Conservation (phyloP, 2,888 invertebrate species). For the Trileptium ribeirensis region DNA sequence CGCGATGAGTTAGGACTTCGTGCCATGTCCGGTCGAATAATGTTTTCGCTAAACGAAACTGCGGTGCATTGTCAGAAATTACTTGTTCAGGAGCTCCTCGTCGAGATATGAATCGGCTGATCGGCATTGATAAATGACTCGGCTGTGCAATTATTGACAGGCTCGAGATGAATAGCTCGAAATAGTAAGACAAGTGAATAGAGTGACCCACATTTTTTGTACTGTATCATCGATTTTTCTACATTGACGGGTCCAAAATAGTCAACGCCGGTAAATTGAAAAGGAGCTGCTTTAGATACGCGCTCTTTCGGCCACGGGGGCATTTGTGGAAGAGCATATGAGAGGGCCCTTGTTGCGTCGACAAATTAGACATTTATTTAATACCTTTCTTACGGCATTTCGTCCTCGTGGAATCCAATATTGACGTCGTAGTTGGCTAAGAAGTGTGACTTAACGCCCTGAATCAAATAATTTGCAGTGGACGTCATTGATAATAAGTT, state of each 20-base stretch:
- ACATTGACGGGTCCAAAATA: conserved; percentile 50
- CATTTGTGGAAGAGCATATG: not conserved
- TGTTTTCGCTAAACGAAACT: conserved; percentile 50
- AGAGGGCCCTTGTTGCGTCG: conserved; percentile 12
- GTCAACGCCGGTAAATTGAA: conserved; percentile 45
- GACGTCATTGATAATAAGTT: not conserved
- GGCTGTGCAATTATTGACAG: conserved; percentile 43
- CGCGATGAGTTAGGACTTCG: not conserved
- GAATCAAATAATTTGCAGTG: too few relatives aligned
- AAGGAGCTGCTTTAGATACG: not conserved
- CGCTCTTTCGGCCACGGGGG: conserved; percentile 24
- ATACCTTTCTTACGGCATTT: not conserved
- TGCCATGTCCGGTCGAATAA: conserved; percentile 39
- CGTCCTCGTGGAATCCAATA: conserved; percentile 24
- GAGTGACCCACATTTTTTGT: conserved; percentile 43
- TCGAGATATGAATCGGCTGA: conserved; percentile 47
- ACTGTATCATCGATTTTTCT: conserved; percentile 38
- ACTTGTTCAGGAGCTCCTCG: conserved; percentile 46
- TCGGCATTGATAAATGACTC: conserved; percentile 43
- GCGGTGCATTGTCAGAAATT: conserved; percentile 52
- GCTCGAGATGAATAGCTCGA: conserved; percentile 51
- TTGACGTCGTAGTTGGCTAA: conserved; percentile 13
- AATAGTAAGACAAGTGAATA: conserved; percentile 53
- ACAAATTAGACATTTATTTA: conserved; percentile 21
- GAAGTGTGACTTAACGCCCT: conserved; percentile 11